Conservation (phyloP, 2,113 vertebrate genomes). For the Vicugna pacos region DNA sequence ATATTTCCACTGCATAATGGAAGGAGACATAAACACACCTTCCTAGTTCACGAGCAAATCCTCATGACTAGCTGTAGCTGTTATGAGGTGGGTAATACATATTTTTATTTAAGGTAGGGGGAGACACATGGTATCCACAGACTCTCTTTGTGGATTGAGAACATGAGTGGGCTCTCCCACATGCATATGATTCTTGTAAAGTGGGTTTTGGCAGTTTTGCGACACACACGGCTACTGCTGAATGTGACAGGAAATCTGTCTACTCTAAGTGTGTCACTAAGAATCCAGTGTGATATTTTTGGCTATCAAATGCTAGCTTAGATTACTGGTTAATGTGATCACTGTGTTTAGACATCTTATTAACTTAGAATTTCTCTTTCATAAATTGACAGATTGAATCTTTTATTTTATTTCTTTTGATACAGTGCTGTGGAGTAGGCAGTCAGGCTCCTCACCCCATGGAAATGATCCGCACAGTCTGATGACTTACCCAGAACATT, state of each 20-base stretch:
- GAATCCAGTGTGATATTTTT: constrained; percentile 44
- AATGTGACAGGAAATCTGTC: constrained; percentile 54
- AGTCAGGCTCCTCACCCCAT: neutral
- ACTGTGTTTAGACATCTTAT: constrained; percentile 15
- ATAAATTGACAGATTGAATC: neutral
- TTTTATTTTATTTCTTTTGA: constrained; percentile 48
- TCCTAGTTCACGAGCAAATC: constrained; percentile 41
- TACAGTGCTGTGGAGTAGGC: neutral
- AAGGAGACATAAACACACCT: constrained; percentile 54
- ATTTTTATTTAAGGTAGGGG: constrained; percentile 58
- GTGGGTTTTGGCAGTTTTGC: constrained; percentile 33
- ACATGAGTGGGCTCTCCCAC: neutral
- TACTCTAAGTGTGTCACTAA: neutral
- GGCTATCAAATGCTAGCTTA: constrained; percentile 10
- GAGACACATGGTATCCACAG: neutral
- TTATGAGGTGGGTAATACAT: constrained; percentile 58
- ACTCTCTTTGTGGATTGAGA: neutral
- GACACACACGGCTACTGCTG: constrained; percentile 47
- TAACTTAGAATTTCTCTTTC: constrained; percentile 55
- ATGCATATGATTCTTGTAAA: neutral
- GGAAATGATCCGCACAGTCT: neutral
- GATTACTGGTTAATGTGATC: constrained; percentile 23
- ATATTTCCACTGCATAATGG: constrained; percentile 40
- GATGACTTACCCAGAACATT: neutral
- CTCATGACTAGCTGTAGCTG: constrained; percentile 41